Percentiles rank a stretch among this genome's conserved stretches.
These are phyloP conservation scores for Novumbra hubbsi DNA, from an alignment of 2,797 vertebrate species.

Conservation along the genomic window DNA sequence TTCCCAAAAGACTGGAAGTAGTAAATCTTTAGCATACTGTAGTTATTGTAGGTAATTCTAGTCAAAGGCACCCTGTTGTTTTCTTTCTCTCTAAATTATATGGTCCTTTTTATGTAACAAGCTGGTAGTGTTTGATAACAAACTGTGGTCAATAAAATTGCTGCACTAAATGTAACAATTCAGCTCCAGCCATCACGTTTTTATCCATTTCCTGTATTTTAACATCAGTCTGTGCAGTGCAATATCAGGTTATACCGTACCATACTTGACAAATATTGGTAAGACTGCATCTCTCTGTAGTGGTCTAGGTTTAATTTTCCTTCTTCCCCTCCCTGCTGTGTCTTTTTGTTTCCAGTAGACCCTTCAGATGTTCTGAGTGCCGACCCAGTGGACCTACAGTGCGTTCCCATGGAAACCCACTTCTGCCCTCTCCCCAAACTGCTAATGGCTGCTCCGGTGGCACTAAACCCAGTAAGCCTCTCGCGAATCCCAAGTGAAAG, in stretches of 20 bases:
- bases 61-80: no score
- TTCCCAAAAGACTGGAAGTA: no score
- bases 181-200: neutral
- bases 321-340: neutral
- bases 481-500: constrained; percentile 81
- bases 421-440: constrained; percentile 83
- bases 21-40: no score
- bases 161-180: neutral
- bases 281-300: constrained; percentile 10
- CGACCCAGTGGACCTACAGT: constrained; percentile 83
- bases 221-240: neutral
- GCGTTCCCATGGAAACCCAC: constrained; percentile 87
- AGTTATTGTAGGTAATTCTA: no score
- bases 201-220: neutral
- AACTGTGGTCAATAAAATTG: neutral
- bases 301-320: constrained; percentile 23
- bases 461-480: constrained; percentile 89
- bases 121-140: neutral
- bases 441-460: constrained; percentile 75
- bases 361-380: constrained; percentile 85
- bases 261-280: neutral
- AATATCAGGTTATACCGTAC: neutral
- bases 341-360: constrained; percentile 75
- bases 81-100: no score
- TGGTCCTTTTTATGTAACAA: no score